A percentile compares a stretch with the other conserved stretches of the same genome.
Conservation (phyloP, 2,113 vertebrate species). For the Tupaia tana region DNA sequence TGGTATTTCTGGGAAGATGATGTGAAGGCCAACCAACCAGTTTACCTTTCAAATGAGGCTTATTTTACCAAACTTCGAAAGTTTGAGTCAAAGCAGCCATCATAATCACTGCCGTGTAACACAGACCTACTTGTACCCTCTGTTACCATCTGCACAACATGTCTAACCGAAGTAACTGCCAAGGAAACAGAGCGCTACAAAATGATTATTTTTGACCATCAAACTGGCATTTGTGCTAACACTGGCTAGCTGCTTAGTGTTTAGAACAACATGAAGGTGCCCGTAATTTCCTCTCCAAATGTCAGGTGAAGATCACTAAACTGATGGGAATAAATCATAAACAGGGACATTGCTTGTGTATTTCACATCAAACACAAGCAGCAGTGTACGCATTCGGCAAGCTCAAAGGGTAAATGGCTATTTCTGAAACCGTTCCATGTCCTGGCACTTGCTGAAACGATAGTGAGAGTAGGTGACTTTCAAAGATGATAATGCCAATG, state of each 20-base stretch:
- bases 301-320: conserved; percentile 46
- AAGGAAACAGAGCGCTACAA: background rate
- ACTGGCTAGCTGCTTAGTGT: background rate
- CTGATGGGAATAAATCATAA: conserved; percentile 13
- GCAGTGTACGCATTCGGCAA: background rate
- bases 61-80: background rate
- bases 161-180: background rate
- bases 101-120: background rate
- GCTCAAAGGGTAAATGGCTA: background rate
- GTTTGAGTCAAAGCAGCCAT: background rate
- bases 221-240: conserved; percentile 7
- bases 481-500: background rate
- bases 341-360: background rate
- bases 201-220: conserved; percentile 46
- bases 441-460: background rate
- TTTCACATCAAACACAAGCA: background rate
- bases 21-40: background rate
- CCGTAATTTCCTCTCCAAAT: background rate
- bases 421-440: conserved; percentile 35
- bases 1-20: conserved; percentile 48
- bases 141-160: background rate
- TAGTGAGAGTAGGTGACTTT: background rate
- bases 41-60: conserved; percentile 47
- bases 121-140: background rate
- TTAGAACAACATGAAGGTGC: conserved; percentile 2